phyloP scores from a whole-genome alignment of 2,113 vertebrate genomes.

The Charina bottae region DNA sequence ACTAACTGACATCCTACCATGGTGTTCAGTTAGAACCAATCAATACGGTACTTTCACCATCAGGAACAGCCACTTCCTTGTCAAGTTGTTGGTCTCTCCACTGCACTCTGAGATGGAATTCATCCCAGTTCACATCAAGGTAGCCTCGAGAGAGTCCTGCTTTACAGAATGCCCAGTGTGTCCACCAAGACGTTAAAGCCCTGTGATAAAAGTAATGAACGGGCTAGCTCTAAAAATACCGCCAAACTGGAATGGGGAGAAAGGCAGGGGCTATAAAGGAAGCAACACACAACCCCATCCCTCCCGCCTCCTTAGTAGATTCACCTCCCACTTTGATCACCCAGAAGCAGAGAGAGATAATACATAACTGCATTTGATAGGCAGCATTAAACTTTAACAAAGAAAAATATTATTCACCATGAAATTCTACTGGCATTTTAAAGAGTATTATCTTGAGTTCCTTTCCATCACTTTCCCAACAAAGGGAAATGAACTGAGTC shows the following conservation, averaged over 20 bases:
- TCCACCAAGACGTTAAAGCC: not conserved
- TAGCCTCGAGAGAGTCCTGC: not conserved
- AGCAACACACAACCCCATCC: not conserved
- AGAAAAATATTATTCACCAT: conserved; percentile 24
- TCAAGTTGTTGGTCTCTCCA: not conserved
- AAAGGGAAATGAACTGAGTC: not conserved
- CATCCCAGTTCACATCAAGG: not conserved
- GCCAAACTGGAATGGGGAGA: not conserved
- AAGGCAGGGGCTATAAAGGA: not conserved
- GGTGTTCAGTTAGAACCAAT: not conserved
- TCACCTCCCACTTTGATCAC: not conserved
- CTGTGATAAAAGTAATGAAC: not conserved
- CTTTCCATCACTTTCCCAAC: not conserved
- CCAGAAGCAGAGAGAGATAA: not conserved
- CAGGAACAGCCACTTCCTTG: not conserved
- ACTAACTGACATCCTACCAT: not conserved
- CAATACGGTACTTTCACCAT: no score
- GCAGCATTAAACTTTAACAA: conserved; percentile 14
- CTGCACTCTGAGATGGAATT: not conserved
- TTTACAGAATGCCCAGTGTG: not conserved
- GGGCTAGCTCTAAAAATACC: not conserved
- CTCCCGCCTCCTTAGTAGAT: not conserved
- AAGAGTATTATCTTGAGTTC: conserved; percentile 12
- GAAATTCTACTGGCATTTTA: conserved; percentile 22
- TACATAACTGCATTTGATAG: conserved; percentile 4